phyloP scores from a whole-genome alignment of 2,888 invertebrate species.

The Pediacus dermestoides region DNA sequence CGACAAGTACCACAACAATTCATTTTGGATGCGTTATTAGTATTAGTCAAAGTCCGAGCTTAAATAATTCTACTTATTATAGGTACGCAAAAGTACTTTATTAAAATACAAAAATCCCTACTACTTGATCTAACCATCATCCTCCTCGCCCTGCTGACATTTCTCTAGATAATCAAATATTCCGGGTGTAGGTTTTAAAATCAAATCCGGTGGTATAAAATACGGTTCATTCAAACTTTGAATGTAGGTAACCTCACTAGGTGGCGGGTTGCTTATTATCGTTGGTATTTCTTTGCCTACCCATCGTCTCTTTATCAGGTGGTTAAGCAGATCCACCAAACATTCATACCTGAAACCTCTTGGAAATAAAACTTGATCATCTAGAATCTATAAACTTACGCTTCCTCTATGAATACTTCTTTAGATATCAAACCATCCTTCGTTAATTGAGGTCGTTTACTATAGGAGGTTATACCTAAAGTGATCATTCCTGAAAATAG shows the following conservation, averaged over 20 bases:
- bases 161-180: too few relatives aligned
- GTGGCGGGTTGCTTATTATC: constrained; percentile 1
- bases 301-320: constrained; percentile 28
- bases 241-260: constrained; percentile 3
- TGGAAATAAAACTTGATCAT: too few relatives aligned
- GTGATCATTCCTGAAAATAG: constrained; percentile 39
- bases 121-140: too few relatives aligned
- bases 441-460: constrained; percentile 34
- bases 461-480: constrained; percentile 41
- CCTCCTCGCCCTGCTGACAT: too few relatives aligned
- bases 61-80: too few relatives aligned
- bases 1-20: too few relatives aligned
- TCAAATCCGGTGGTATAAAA: constrained; percentile 29
- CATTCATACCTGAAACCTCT: constrained; percentile 16
- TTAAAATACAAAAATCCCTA: too few relatives aligned
- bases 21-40: too few relatives aligned
- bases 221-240: constrained; percentile 18
- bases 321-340: constrained; percentile 26
- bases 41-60: too few relatives aligned
- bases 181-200: constrained; percentile 18
- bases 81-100: too few relatives aligned
- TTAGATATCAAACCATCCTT: constrained; percentile 36
- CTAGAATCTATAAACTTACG: too few relatives aligned
- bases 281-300: constrained; percentile 10
- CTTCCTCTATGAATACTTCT: constrained; percentile 42